These are phyloP conservation scores for Cuniculus paca DNA, from an alignment of 2,797 vertebrate species.

Conservation along the genomic window DNA sequence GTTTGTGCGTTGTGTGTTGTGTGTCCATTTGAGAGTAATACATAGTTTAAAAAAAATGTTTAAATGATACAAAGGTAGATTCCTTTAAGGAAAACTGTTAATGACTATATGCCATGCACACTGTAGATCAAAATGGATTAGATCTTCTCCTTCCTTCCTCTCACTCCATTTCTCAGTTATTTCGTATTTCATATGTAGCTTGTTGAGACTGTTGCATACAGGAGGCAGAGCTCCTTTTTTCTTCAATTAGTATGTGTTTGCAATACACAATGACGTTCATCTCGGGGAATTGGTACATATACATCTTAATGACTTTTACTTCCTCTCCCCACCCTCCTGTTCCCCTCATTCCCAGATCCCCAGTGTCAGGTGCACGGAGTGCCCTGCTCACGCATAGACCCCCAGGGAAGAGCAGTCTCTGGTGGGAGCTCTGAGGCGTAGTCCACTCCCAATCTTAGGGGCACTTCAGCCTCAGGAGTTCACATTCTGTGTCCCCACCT, in stretches of 20 bases:
- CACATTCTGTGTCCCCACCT: background rate
- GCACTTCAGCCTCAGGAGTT: too few species aligned
- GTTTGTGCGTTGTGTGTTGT: background rate
- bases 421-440: background rate
- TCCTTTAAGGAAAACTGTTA: background rate
- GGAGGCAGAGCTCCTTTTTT: background rate
- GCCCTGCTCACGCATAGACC: accelerated
- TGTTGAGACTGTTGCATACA: background rate
- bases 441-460: background rate
- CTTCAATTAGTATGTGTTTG: background rate
- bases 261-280: background rate
- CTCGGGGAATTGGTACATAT: background rate
- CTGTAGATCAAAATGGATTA: background rate
- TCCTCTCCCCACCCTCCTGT: background rate
- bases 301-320: background rate
- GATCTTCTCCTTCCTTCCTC: background rate
- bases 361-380: too few species aligned
- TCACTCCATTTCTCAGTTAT: background rate
- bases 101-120: accelerated
- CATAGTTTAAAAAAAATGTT: background rate
- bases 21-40: background rate
- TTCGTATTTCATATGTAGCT: background rate
- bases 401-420: background rate
- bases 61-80: background rate
- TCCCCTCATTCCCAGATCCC: background rate